Percentiles rank a stretch among this genome's conserved stretches.
Conservation (phyloP, 2,797 vertebrate species). For the Anabacerthia variegaticeps region DNA sequence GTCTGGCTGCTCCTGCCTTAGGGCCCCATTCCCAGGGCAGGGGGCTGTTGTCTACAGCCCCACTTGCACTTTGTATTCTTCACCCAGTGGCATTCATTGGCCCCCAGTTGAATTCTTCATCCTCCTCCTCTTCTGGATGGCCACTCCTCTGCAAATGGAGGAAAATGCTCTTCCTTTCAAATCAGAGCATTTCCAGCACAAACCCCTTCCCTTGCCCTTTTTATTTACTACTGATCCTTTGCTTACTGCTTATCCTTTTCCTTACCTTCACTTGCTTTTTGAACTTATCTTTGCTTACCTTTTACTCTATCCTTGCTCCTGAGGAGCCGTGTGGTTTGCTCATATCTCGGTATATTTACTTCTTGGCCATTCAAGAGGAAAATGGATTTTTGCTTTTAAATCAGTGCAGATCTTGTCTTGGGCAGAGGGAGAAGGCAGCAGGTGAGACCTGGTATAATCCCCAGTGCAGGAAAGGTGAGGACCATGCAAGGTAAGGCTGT, state of each 20-base stretch:
- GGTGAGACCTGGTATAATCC: not conserved
- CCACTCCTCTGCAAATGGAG: accelerated
- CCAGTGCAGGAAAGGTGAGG: not conserved
- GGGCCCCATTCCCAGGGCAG: not conserved
- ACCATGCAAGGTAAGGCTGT: not conserved
- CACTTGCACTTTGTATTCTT: not conserved
- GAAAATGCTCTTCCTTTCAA: not conserved
- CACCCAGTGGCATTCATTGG: too few relatives aligned
- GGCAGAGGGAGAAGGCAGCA: not conserved
- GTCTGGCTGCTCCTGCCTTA: not conserved
- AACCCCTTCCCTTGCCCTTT: not conserved
- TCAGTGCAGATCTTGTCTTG: not conserved
- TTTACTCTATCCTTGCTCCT: not conserved
- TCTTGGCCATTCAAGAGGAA: not conserved
- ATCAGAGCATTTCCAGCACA: not conserved
- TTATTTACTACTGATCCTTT: not conserved
- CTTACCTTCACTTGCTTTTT: not conserved
- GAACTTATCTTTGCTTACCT: not conserved
- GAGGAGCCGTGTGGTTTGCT: not conserved
- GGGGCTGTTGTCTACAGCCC: not conserved
- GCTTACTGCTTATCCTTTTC: not conserved
- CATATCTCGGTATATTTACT: not conserved
- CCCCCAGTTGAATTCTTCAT: not conserved
- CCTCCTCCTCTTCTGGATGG: not conserved
- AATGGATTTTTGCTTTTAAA: not conserved